Conservation (phyloP, 2,113 vertebrate genomes). For the Myrmophylax atrothorax region DNA sequence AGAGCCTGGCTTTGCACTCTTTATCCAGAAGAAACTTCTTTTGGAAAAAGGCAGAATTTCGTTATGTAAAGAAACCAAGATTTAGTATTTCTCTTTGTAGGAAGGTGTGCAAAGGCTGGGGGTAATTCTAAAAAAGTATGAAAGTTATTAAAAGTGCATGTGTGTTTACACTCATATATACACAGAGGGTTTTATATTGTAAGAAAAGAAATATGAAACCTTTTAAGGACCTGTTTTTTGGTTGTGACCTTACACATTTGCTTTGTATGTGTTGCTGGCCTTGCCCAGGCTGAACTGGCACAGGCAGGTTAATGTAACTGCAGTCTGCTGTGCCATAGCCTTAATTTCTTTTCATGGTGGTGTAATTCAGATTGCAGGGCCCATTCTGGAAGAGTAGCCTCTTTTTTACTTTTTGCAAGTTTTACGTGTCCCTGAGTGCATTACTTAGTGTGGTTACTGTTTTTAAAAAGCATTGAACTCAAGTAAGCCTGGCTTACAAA, state of each 20-base stretch:
- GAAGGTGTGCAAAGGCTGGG: neutral
- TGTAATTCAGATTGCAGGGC: neutral
- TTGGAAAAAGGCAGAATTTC: neutral
- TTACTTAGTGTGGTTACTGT: neutral
- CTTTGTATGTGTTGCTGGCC: fast-evolving
- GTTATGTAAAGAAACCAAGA: neutral
- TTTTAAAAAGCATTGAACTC: neutral
- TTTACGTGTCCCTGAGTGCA: neutral
- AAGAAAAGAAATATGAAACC: neutral
- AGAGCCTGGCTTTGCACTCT: neutral
- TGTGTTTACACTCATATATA: neutral
- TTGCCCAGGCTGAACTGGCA: neutral
- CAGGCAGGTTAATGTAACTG: neutral
- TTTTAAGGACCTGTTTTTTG: neutral
- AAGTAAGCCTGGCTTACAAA: neutral
- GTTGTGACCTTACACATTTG: neutral
- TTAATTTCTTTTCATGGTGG: neutral
- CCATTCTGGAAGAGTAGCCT: neutral
- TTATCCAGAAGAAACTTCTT: neutral
- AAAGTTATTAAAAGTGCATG: neutral
- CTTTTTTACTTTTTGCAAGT: neutral
- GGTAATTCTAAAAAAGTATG: neutral
- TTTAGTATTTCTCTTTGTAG: neutral
- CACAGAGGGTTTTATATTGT: neutral
- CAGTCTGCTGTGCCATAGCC: neutral